A percentile compares a stretch with the other conserved stretches of the same genome.
These are phyloP conservation scores for Cryptops parisi DNA, from an alignment of 2,888 invertebrate species.

Conservation along the genomic window DNA sequence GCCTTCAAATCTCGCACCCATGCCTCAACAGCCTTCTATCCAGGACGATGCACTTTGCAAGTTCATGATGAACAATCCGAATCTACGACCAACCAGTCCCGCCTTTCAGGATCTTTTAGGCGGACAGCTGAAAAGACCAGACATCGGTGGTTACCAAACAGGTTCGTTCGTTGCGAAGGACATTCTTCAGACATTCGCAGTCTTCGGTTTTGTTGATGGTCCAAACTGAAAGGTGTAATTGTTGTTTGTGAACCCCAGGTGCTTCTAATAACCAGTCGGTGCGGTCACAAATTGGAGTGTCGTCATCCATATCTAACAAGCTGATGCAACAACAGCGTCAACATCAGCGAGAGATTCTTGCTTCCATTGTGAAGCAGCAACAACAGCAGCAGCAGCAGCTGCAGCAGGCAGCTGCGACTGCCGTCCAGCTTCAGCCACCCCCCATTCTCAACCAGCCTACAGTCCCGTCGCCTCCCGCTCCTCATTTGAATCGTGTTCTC, in stretches of 20 bases:
- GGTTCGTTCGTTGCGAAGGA: too few species aligned
- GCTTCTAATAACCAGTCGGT: too few species aligned
- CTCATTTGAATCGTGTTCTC: not conserved
- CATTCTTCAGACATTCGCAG: too few species aligned
- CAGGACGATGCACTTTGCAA: constrained; percentile 16
- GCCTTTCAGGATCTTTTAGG: not conserved
- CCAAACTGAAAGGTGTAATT: too few species aligned
- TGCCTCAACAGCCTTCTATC: constrained; percentile 1
- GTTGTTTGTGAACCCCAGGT: too few species aligned
- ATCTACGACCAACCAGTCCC: not conserved
- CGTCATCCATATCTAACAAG: not conserved
- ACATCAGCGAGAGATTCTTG: constrained; percentile 45
- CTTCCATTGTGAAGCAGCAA: constrained; percentile 47
- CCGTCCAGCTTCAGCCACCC: constrained; percentile 15
- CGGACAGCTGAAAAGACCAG: too few species aligned
- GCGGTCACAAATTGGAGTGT: too few species aligned
- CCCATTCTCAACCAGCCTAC: constrained; percentile 14
- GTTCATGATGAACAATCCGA: not conserved
- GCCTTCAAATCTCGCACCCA: not conserved
- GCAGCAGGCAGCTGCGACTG: constrained; percentile 10
- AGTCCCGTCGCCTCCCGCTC: constrained; percentile 12
- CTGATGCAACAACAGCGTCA: constrained; percentile 5
- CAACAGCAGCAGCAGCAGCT: constrained; percentile 22
- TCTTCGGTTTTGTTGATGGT: too few species aligned
- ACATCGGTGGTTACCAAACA: too few species aligned